Base-by-base conservation (phyloP, 1,140 invertebrate genomes). In the Bombus huntii region DNA sequence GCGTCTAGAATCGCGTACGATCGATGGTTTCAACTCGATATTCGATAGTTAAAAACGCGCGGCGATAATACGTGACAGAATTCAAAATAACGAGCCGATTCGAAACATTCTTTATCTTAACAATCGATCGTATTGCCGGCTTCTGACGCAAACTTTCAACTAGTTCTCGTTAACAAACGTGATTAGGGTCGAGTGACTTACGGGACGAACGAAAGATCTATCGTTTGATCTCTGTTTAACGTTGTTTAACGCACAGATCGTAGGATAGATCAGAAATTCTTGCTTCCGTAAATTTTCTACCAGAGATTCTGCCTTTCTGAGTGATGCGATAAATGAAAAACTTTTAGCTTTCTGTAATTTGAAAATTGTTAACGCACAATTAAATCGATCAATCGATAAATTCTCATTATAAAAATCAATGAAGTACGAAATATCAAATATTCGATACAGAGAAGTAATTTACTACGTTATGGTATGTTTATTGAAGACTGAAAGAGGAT, bases 11-110 rank as follows among this genome's bases (percentile, higher is more conserved):
- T 22, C 28, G 72, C 3, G n/a, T 3, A 15, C 28, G 25, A 25
- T 8, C 31, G 15, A 62, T n/a, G 3, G 10, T 62, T 62, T 74
- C 31, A 28, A 18, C 37, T 62, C 9, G 57, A 62, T 39, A 65
- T 44, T 65, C 31, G 66, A 78, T 75, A 65, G 57, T 70, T 42
- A 25, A 37, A 66, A 77, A 72, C 79, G 59, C 18, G 15, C 39
- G 3, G 72, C 79, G 66, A 88, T 85, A 85, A 84, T 90, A 88
- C 89, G 89, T 90, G 89, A 90, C 25, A 53, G 89, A 90, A 90
- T 90, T 77, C 72, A 88, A 87, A 90, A 90, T 88, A 90, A 77
- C 37, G 25, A 65, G 62, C 15, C 66, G 75, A 90, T 81, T 79
- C 74, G 34, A 59, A 66, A 59, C 62, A 76, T 71, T 76, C 74